A percentile compares a stretch with the other conserved stretches of the same genome.
Evolutionary conservation across 2,888 invertebrate species (phyloP).

Genomic region (Pyrochroa serraticornis): DNA sequence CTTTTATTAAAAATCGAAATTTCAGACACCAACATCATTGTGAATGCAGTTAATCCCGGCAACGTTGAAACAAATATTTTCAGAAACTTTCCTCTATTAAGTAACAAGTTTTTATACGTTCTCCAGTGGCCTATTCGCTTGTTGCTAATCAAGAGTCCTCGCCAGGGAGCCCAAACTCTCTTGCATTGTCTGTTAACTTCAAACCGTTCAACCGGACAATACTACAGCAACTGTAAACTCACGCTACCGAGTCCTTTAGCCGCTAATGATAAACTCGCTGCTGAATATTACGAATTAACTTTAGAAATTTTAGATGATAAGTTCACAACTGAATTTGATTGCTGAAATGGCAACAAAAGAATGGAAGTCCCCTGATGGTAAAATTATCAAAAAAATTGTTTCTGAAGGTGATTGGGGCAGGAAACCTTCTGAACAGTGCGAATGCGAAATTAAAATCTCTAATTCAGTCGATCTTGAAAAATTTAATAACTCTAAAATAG

Average conservation of each 20-base stretch:
- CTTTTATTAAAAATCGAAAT: not conserved
- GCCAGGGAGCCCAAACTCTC: conserved; percentile 56
- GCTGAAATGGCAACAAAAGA: conserved; percentile 39
- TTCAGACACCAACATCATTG: conserved; percentile 53
- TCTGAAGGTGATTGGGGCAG: conserved; percentile 43
- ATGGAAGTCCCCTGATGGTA: conserved; percentile 51
- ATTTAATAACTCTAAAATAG: conserved; percentile 29
- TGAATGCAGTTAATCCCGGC: conserved; percentile 58
- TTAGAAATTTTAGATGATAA: conserved; percentile 48
- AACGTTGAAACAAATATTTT: conserved; percentile 57
- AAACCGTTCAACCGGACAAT: conserved; percentile 52
- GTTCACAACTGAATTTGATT: conserved; percentile 52
- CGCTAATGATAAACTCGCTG: conserved; percentile 45
- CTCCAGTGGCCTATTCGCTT: conserved; percentile 55
- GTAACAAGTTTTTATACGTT: conserved; percentile 50
- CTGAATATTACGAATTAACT: conserved; percentile 51
- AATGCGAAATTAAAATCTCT: conserved; percentile 49
- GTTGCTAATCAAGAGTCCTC: conserved; percentile 53
- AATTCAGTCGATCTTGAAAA: conserved; percentile 30
- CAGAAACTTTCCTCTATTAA: conserved; percentile 53
- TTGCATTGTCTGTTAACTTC: conserved; percentile 55
- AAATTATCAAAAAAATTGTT: conserved; percentile 50
- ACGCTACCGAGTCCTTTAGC: conserved; percentile 48
- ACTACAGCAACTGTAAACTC: conserved; percentile 53
- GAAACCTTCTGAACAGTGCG: conserved; percentile 53